Base-by-base conservation (phyloP, 1,140 invertebrate genomes). In the Drosophila orena region DNA sequence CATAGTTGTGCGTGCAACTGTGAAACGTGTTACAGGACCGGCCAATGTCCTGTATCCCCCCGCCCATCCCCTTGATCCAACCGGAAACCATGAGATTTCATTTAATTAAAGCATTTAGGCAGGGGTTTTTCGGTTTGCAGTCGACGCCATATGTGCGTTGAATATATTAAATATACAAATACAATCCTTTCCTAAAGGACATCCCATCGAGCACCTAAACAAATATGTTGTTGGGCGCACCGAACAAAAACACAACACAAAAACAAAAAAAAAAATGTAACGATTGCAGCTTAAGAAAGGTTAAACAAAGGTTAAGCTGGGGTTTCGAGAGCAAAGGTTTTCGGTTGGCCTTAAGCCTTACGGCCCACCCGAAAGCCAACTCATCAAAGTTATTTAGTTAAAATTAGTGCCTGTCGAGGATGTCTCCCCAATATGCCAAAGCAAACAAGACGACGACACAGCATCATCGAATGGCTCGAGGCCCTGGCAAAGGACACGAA, bases 351-450 rank as follows among this genome's bases (percentile, higher is more conserved):
- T 77, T 54, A 14, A 40, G 66, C 68, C 77, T 24, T 35, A 43
- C 50, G 65, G 50, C 42, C 64, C 60, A 4, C 40, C 62, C 60
- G 12, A 35, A 78, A 75, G 79, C 74, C 81, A 71, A 83, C 79
- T 88, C 83, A 81, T 83, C 83, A 88, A 66, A 86, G 83, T 88
- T 86, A 89, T 86, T 86, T 86, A 88, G 83, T 86, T 86, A 79
- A 86, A 86, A 86, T 86, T 86, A 89, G 83, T 86, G 74, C 75
- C 68, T 88, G 83, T 81, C 78, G 75, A 83, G 83, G 74, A 81
- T 86, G 81, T 86, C 83, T 83, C 77, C 77, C 77, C 83, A 79
- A 88, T 86, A 79, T 77, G 73, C 73, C 73, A 77, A 77, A 56
- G 73, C 40, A 60, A 69, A 77, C 72, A 77, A 59, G 71, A 65